Percentiles rank a stretch among this genome's conserved stretches.
Conservation (phyloP, 1,140 invertebrate genomes). For the Drosophila cardini region DNA sequence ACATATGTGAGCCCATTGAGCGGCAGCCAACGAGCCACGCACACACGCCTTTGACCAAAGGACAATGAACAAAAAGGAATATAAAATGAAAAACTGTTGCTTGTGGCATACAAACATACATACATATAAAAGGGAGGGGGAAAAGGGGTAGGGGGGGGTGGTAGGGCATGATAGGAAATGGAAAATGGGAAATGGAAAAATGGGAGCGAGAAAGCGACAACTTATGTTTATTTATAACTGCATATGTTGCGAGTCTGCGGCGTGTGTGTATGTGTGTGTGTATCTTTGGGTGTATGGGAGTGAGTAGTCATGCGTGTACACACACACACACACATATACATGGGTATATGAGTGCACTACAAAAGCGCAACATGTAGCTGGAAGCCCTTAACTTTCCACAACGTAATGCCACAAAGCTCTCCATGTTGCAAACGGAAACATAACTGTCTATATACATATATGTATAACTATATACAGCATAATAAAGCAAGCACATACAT, state of each 20-base stretch:
- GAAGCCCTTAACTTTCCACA: constrained; percentile 25
- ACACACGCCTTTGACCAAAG: constrained; percentile 32
- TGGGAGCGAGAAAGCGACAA: constrained; percentile 51
- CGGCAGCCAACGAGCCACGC: constrained; percentile 12
- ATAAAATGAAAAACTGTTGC: constrained; percentile 59
- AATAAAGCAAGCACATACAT: not conserved
- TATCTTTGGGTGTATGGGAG: constrained; percentile 13
- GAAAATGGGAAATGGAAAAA: constrained; percentile 42
- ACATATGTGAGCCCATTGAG: constrained; percentile 20
- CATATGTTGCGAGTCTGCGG: constrained; percentile 50
- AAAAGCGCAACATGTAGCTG: constrained; percentile 68
- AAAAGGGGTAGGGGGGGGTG: too few species aligned
- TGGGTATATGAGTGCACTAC: constrained; percentile 1
- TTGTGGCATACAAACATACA: constrained; percentile 41
- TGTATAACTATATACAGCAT: not conserved
- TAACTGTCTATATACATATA: constrained; percentile 16
- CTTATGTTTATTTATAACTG: constrained; percentile 74
- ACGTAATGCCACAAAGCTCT: constrained; percentile 27
- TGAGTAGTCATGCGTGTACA: constrained; percentile 15
- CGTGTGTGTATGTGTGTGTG: too few species aligned
- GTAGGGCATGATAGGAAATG: too few species aligned
- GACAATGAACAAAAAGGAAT: constrained; percentile 34
- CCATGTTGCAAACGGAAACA: constrained; percentile 21
- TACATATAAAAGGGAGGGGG: constrained; percentile 42
- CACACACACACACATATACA: constrained; percentile 24